Evolutionary conservation across 2,113 vertebrate species (phyloP).

Genomic region (Syngnathoides biaculeatus): DNA sequence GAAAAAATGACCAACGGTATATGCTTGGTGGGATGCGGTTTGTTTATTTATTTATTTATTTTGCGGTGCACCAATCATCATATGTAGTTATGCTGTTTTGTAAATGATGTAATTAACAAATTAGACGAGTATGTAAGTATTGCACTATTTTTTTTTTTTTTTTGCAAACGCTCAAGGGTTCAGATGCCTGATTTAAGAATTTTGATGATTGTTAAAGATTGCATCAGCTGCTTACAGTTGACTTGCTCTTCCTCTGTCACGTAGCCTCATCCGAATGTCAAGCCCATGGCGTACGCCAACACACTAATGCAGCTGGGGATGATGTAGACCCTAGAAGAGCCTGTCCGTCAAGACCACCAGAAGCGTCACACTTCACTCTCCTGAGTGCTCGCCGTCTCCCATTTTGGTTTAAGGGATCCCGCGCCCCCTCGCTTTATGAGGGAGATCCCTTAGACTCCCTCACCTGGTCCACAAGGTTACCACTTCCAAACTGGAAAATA

Average conservation of each 20-base stretch:
- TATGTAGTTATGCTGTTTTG: too few relatives aligned
- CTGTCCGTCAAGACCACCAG: constrained; percentile 31
- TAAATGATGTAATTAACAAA: too few relatives aligned
- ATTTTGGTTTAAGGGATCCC: constrained; percentile 42
- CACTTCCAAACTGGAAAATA: constrained; percentile 45
- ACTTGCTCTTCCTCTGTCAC: constrained; percentile 15
- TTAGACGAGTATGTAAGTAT: too few relatives aligned
- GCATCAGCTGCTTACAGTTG: neutral
- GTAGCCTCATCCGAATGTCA: constrained; percentile 94
- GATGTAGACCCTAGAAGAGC: constrained; percentile 74
- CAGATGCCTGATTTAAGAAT: neutral
- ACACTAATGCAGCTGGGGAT: constrained; percentile 90
- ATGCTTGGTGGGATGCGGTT: too few relatives aligned
- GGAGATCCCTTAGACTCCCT: constrained; percentile 46
- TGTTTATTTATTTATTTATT: too few relatives aligned
- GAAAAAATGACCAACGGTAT: too few relatives aligned
- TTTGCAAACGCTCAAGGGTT: neutral
- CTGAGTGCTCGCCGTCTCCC: constrained; percentile 37
- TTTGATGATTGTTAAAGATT: neutral
- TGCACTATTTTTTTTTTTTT: too few relatives aligned
- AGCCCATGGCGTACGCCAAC: constrained; percentile 93
- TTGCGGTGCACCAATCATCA: too few relatives aligned
- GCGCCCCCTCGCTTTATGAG: constrained; percentile 37
- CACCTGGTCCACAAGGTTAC: constrained; percentile 34
- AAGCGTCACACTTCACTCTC: constrained; percentile 55